Conservation (phyloP, 2,113 vertebrate genomes). For the Chaenogobius annularis region DNA sequence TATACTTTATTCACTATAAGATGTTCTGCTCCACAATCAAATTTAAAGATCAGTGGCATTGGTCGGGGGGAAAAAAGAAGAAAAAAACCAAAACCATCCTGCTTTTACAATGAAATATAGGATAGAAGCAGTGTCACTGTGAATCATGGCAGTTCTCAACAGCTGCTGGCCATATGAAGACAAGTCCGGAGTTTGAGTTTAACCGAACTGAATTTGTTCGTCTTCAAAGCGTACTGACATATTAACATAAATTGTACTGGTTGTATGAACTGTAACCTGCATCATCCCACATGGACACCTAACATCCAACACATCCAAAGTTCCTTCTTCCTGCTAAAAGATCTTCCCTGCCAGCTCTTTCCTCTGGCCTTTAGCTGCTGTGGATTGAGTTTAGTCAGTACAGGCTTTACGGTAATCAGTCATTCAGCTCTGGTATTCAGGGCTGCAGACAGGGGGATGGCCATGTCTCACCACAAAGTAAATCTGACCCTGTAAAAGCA, state of each 20-base stretch:
- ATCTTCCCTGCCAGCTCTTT: conserved; percentile 36
- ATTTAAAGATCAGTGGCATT: background rate
- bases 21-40: background rate
- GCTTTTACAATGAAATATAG: conserved; percentile 24
- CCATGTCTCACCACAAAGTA: conserved; percentile 39
- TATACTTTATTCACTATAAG: no score
- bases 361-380: conserved; percentile 23
- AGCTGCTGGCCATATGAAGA: conserved; percentile 57
- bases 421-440: conserved; percentile 51
- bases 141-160: conserved; percentile 43
- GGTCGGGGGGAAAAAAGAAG: background rate
- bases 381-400: conserved; percentile 31
- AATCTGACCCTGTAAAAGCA: conserved; percentile 42
- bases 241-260: no score
- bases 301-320: conserved; percentile 20
- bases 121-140: conserved; percentile 38
- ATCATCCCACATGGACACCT: conserved; percentile 3
- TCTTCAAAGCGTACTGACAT: conserved; percentile 40
- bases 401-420: conserved; percentile 49
- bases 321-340: conserved; percentile 30
- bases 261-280: background rate
- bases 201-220: conserved; percentile 33
- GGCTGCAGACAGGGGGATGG: conserved; percentile 51
- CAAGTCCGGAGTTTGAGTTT: conserved; percentile 22
- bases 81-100: conserved; percentile 12